phyloP scores from a whole-genome alignment of 1,140 invertebrate genomes.

The Monochamus saltuarius region DNA sequence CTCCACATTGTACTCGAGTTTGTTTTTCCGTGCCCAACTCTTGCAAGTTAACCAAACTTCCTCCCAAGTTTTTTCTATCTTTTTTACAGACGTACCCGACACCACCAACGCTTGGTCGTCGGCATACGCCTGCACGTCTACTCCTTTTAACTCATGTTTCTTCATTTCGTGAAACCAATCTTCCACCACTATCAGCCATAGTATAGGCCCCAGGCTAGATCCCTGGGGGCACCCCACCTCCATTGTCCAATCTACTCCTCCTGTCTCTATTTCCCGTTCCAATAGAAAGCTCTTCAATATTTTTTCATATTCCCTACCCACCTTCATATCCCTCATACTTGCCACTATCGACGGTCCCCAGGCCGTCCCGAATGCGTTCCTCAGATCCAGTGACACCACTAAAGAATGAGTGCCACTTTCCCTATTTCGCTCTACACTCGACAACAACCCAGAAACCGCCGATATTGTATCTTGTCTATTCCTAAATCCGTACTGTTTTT shows the following conservation, averaged over 20 bases:
- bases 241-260: background rate
- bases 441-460: background rate
- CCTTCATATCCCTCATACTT: background rate
- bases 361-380: background rate
- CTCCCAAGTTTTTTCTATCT: constrained; percentile 14
- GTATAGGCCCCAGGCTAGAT: constrained; percentile 5
- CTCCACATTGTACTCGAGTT: constrained; percentile 21
- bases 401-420: background rate
- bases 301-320: background rate
- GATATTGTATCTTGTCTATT: background rate
- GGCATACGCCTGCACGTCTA: constrained; percentile 16
- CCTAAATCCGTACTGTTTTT: constrained; percentile 15
- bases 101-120: constrained; percentile 24
- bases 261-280: background rate
- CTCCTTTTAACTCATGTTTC: constrained; percentile 1
- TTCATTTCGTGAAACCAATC: constrained; percentile 19
- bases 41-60: constrained; percentile 1
- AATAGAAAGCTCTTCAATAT: background rate
- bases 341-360: background rate
- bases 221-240: constrained; percentile 1
- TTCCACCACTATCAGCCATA: constrained; percentile 32
- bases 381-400: background rate
- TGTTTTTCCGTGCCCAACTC: background rate
- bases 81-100: constrained; percentile 12
- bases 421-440: background rate